A percentile compares a stretch with the other conserved stretches of the same genome.
phyloP scores from a whole-genome alignment of 2,113 vertebrate genomes.

The Actinemys pallida region DNA sequence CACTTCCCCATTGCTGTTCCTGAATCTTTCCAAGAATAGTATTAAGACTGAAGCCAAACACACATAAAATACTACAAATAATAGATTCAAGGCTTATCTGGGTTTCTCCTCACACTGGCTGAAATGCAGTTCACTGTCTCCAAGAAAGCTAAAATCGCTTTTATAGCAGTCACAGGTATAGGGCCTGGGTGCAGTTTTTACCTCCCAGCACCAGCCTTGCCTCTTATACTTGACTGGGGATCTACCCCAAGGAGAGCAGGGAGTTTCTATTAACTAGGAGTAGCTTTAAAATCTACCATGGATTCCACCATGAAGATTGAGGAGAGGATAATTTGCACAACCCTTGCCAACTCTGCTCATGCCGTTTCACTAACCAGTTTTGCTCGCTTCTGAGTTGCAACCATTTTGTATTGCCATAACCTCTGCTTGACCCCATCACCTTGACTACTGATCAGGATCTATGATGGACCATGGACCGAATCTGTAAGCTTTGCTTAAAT shows the following conservation, averaged over 20 bases:
- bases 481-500: background rate
- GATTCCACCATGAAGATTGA: background rate
- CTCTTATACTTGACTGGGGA: background rate
- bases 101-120: background rate
- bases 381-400: background rate
- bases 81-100: background rate
- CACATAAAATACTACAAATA: background rate
- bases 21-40: background rate
- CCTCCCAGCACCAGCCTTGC: background rate
- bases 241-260: background rate
- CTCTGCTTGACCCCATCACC: accelerated
- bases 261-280: accelerated
- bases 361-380: background rate
- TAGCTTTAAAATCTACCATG: accelerated
- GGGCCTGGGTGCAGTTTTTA: background rate
- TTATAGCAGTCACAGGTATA: background rate
- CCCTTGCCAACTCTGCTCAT: background rate
- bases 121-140: background rate
- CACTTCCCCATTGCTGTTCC: background rate
- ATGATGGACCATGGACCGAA: background rate
- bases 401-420: background rate
- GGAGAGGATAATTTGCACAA: accelerated
- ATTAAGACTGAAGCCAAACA: constrained; percentile 16
- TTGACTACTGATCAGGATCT: background rate
- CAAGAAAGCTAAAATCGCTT: background rate